phyloP scores from a whole-genome alignment of 2,888 invertebrate species.

The Drosophila eohydei region DNA sequence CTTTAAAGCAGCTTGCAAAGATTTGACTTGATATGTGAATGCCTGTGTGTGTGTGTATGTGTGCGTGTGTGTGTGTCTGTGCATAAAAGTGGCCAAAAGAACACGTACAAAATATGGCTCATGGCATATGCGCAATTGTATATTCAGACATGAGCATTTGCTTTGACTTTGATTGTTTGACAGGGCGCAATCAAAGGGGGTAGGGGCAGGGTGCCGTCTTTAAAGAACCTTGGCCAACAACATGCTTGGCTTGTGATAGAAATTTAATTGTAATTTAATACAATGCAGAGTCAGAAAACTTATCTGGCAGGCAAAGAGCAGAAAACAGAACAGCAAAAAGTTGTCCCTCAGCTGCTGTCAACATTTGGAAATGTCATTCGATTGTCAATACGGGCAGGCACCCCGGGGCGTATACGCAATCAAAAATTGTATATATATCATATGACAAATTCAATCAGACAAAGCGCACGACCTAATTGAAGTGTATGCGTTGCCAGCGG shows the following conservation, averaged over 20 bases:
- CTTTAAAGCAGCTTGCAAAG: constrained; percentile 54
- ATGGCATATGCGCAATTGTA: constrained; percentile 67
- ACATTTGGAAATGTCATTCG: constrained; percentile 36
- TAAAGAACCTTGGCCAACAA: constrained; percentile 3
- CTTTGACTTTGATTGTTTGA: constrained; percentile 39
- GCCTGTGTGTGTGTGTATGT: neutral
- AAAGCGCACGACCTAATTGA: constrained; percentile 74
- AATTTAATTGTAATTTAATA: constrained; percentile 49
- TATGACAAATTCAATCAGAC: constrained; percentile 79
- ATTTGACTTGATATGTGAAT: constrained; percentile 6
- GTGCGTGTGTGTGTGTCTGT: constrained; percentile 9
- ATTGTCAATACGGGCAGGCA: constrained; percentile 7
- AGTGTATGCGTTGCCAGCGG: constrained; percentile 60
- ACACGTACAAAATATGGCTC: constrained; percentile 69
- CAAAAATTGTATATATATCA: constrained; percentile 68
- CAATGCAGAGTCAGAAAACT: constrained; percentile 15
- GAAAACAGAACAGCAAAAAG: constrained; percentile 22
- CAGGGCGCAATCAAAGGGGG: neutral
- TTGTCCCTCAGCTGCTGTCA: constrained; percentile 42
- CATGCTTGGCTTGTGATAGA: constrained; percentile 48
- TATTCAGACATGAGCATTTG: constrained; percentile 13
- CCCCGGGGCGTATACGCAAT: constrained; percentile 69
- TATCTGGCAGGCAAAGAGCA: constrained; percentile 60
- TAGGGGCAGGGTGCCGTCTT: neutral
- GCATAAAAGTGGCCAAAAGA: constrained; percentile 63